phyloP scores from a whole-genome alignment of 2,888 invertebrate genomes.

The Teleiodes luculella region DNA sequence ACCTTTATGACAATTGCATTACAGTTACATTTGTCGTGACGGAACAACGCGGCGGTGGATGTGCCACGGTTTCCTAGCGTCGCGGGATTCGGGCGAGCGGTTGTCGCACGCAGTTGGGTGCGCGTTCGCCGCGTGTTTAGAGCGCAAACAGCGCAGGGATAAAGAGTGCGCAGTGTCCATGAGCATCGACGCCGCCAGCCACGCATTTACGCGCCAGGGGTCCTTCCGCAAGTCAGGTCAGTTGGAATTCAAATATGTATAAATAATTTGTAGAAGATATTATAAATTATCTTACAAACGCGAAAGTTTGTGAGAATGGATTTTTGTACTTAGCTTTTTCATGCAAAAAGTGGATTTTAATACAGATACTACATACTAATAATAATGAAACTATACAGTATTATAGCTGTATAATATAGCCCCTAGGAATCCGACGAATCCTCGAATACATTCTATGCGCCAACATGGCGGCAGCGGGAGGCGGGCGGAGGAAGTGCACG shows the following conservation, averaged over 20 bases:
- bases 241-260: too few relatives aligned
- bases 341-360: too few relatives aligned
- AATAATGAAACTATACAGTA: too few relatives aligned
- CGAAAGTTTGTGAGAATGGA: too few relatives aligned
- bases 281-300: background rate
- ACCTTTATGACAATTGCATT: background rate
- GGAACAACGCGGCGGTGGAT: slow-evolving; percentile 99
- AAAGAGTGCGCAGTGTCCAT: slow-evolving; percentile 96
- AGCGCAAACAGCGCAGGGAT: slow-evolving; percentile 97
- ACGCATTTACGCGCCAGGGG: slow-evolving; percentile 94
- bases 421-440: too few relatives aligned
- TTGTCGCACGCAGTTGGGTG: slow-evolving; percentile 99
- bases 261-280: too few relatives aligned
- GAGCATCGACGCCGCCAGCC: slow-evolving; percentile 93
- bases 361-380: too few relatives aligned
- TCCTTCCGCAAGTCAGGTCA: slow-evolving; percentile 89
- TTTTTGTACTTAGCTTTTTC: too few relatives aligned
- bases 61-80: slow-evolving; percentile 99
- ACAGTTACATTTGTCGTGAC: slow-evolving; percentile 98
- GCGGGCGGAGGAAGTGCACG: too few relatives aligned
- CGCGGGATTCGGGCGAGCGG: slow-evolving; percentile 97
- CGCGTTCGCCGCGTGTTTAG: slow-evolving; percentile 98
- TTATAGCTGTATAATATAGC: too few relatives aligned
- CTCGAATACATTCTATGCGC: too few relatives aligned
- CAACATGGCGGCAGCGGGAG: too few relatives aligned